phyloP scores from a whole-genome alignment of 2,888 invertebrate species.

The Calliopum simillimum region DNA sequence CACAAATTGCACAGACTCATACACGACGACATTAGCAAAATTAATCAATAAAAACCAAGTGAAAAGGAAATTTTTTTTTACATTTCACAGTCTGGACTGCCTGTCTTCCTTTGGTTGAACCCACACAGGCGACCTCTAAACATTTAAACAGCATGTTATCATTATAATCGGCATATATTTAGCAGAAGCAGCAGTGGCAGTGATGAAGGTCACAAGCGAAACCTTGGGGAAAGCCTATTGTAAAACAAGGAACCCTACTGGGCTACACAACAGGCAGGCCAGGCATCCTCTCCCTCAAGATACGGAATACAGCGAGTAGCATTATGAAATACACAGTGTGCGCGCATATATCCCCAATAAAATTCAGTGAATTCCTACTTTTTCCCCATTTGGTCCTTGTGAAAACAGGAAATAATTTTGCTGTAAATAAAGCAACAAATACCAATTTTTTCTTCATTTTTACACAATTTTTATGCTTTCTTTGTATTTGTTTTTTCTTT shows the following conservation, averaged over 20 bases:
- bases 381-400: not conserved
- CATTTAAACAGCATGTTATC: no score
- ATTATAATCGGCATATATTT: no score
- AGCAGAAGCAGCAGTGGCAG: no score
- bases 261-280: not conserved
- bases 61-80: no score
- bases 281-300: no score
- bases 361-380: not conserved
- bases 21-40: constrained; percentile 8
- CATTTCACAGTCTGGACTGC: no score
- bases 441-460: constrained; percentile 7
- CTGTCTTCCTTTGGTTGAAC: no score
- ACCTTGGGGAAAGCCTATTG: not conserved
- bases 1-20: constrained; percentile 9
- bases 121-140: no score
- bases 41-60: not conserved
- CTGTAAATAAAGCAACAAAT: constrained; percentile 23
- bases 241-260: not conserved
- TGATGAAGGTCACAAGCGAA: constrained; percentile 6
- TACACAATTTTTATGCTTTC: no score
- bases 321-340: not conserved
- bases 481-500: not conserved
- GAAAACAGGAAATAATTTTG: not conserved
- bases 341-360: not conserved
- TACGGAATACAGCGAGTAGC: no score